phyloP scores from a whole-genome alignment of 2,888 invertebrate species.

The Malthinus seriepunctatus region DNA sequence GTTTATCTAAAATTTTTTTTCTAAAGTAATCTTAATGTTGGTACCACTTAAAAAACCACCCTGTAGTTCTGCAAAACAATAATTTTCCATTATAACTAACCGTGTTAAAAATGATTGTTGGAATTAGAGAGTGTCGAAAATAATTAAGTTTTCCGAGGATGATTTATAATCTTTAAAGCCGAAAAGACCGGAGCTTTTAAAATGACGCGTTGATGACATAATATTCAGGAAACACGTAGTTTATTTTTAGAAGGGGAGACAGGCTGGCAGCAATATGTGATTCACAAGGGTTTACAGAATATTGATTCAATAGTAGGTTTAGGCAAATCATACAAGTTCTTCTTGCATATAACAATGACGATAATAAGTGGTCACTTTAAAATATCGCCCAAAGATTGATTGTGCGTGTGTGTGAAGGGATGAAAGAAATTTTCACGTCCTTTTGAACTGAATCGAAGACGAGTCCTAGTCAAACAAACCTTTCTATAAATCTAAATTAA shows the following conservation, averaged over 20 bases:
- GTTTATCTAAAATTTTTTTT: too few relatives aligned
- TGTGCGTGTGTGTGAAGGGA: too few relatives aligned
- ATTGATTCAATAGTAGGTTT: constrained; percentile 19
- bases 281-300: constrained; percentile 23
- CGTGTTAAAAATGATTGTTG: neutral
- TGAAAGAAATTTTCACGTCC: too few relatives aligned
- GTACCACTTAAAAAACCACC: too few relatives aligned
- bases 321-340: neutral
- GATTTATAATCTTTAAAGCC: neutral
- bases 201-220: constrained; percentile 16
- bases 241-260: constrained; percentile 25
- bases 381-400: too few relatives aligned
- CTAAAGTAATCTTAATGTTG: too few relatives aligned
- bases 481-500: too few relatives aligned
- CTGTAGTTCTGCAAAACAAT: too few relatives aligned
- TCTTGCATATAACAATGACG: too few relatives aligned
- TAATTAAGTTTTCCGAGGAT: neutral
- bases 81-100: neutral
- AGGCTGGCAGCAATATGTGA: constrained; percentile 22
- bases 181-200: neutral
- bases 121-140: neutral
- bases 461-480: too few relatives aligned
- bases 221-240: constrained; percentile 24
- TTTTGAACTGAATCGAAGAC: too few relatives aligned
- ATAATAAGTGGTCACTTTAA: too few relatives aligned